A percentile compares a stretch with the other conserved stretches of the same genome.
These are phyloP conservation scores for Cnemophilus loriae DNA, from an alignment of 2,113 vertebrate genomes.

Conservation along the genomic window DNA sequence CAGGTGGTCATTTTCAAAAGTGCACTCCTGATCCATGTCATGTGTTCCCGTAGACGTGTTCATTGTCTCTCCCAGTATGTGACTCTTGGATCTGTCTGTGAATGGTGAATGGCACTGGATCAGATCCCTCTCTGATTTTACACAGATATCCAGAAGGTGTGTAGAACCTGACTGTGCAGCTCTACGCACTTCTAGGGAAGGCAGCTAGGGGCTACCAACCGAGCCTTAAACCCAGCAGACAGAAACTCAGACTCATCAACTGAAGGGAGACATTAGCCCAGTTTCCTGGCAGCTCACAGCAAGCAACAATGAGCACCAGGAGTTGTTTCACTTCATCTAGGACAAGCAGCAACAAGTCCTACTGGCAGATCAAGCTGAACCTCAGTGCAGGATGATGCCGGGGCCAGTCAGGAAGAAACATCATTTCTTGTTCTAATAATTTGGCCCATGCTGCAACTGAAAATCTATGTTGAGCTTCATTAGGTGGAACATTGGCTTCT, in stretches of 20 bases:
- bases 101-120: neutral
- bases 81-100: neutral
- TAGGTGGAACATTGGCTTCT: constrained; percentile 15
- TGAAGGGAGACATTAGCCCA: neutral
- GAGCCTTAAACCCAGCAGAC: neutral
- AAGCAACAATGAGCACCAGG: neutral
- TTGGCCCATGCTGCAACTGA: neutral
- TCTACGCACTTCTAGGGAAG: neutral
- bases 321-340: neutral
- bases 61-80: neutral
- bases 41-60: rapidly evolving
- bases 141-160: neutral
- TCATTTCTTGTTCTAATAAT: neutral
- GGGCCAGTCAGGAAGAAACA: neutral
- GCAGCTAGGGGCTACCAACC: neutral
- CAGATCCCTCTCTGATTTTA: neutral
- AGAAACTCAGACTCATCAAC: neutral
- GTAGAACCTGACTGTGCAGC: neutral
- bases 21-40: neutral
- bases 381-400: neutral
- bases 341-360: neutral
- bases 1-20: neutral
- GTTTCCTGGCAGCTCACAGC: neutral
- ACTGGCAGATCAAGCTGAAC: neutral
- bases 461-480: neutral